Percentiles rank a stretch among this genome's conserved stretches.
phyloP scores from a whole-genome alignment of 2,888 invertebrate species.

The Dexiosoma caninum region DNA sequence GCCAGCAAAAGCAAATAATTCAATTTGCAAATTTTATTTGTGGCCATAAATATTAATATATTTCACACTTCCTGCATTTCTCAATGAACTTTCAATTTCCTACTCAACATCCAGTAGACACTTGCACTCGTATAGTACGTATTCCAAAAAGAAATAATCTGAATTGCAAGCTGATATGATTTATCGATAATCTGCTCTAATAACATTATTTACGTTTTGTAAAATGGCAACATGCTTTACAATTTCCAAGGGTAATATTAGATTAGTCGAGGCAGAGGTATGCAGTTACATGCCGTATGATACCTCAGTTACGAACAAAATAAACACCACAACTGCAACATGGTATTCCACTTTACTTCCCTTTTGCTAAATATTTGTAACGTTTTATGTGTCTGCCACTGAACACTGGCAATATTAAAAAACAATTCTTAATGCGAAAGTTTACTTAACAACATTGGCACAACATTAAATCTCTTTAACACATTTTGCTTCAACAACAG shows the following conservation, averaged over 20 bases:
- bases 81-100: slow-evolving; percentile 38
- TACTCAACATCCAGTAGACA: slow-evolving; percentile 9
- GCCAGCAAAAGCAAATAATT: background rate
- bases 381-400: background rate
- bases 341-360: background rate
- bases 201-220: slow-evolving; percentile 44
- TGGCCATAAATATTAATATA: slow-evolving; percentile 14
- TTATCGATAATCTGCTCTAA: slow-evolving; percentile 48
- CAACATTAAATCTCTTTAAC: slow-evolving; percentile 57
- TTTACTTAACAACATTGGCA: slow-evolving; percentile 51
- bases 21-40: slow-evolving; percentile 22
- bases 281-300: background rate
- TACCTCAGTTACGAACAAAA: slow-evolving; percentile 23
- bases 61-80: background rate
- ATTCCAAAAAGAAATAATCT: background rate
- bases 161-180: slow-evolving; percentile 35
- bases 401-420: slow-evolving; percentile 28
- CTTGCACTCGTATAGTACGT: too few relatives aligned
- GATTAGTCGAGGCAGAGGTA: background rate
- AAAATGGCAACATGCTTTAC: slow-evolving; percentile 9
- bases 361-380: background rate
- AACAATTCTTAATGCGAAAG: slow-evolving; percentile 41
- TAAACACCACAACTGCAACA: slow-evolving; percentile 19
- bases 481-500: slow-evolving; percentile 28
- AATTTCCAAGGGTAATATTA: background rate